Conservation (phyloP, 2,797 vertebrate species). For the Squalus acanthias region DNA sequence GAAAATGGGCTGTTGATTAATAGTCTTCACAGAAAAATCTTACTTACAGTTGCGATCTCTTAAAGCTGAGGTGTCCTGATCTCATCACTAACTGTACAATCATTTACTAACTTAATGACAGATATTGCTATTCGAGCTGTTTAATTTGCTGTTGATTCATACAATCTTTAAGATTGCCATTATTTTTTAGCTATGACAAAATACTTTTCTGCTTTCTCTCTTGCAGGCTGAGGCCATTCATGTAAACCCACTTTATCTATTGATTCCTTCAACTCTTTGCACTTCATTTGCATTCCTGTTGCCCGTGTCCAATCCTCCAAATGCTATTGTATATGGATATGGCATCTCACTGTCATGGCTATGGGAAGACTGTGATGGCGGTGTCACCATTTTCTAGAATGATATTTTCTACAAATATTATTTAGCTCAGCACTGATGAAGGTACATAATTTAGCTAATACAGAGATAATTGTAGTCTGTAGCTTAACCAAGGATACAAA, state of each 20-base stretch:
- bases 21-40: not conserved
- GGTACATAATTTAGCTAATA: not conserved
- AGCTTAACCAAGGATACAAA: not conserved
- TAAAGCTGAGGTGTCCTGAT: not conserved
- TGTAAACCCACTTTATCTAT: constrained; percentile 78
- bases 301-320: constrained; percentile 81
- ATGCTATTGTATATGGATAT: constrained; percentile 82
- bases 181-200: not conserved
- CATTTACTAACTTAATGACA: not conserved
- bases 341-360: constrained; percentile 73
- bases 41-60: not conserved
- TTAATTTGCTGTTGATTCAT: not conserved
- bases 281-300: constrained; percentile 87
- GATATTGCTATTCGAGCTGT: not conserved
- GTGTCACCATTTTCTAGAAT: not conserved
- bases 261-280: constrained; percentile 80
- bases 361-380: constrained; percentile 68
- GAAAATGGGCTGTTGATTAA: not conserved
- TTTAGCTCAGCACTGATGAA: not conserved
- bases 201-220: not conserved
- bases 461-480: not conserved
- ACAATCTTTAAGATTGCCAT: no score
- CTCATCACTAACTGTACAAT: not conserved
- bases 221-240: constrained; percentile 78
- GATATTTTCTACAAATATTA: not conserved